Evolutionary conservation across 2,113 vertebrate genomes (phyloP), one percentile per base, ranked within the genome.

Genomic region (Xyliphius kryptos): DNA sequence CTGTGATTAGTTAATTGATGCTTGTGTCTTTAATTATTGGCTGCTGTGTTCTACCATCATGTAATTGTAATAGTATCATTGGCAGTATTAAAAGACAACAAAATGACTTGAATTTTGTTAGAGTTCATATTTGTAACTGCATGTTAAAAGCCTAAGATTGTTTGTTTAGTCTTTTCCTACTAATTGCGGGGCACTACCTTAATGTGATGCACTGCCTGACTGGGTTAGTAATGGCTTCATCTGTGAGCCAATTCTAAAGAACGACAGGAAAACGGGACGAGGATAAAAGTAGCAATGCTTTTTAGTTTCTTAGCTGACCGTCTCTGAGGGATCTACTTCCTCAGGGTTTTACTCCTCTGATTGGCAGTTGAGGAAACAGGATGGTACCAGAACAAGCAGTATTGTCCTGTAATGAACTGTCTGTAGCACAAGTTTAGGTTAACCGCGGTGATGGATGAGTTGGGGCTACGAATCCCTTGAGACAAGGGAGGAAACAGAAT

Each of bases 341-440:
- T 59, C 74, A 67, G 60, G 66, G 70, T 76, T 77, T 77, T 66
- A 74, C 21, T 67, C 47, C 40, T 65, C 73, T 48, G 55, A 57
- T 49, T 40, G 52, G 68, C 56, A 64, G 61, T 61, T 46, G 41
- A 50, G 47, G 43, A 68, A 26, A 17, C 12, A 46, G 59, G 15
- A 57, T 46, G 65, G 67, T 50, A 55, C 68, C 38, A 41, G 54
- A 16, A 43, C 62, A 9, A 37, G 21, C 13, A 9, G 14, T 14
- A 38, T 22, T 19, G 37, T 41, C 43, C 40, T 20, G 43, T 63
- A 72, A 77, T 77, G 71, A 63, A 70, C 56, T 48, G 52, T 20
- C 58, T 55, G 38, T 15, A 32, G 54, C 50, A 52, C 67, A 75
- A 68, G 68, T 50, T 66, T 37, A 21, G 5, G 49, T 50, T 57